Percentiles rank a stretch among this genome's conserved stretches.
phyloP scores from a whole-genome alignment of 2,888 invertebrate genomes.

The Sarcophaga rosellei region DNA sequence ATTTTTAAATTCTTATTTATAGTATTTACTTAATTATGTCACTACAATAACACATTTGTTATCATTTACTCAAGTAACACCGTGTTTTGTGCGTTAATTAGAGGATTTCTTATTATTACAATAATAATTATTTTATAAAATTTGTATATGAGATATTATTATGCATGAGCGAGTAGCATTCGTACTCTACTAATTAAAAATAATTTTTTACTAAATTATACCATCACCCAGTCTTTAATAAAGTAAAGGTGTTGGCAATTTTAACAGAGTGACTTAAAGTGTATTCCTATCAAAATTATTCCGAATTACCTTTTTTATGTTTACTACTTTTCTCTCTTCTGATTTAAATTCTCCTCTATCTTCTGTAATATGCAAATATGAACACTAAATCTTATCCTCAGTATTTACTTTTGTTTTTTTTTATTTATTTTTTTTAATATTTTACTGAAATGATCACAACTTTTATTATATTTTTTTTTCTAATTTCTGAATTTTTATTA shows the following conservation, averaged over 20 bases:
- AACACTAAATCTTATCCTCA: not conserved
- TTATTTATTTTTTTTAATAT: not conserved
- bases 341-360: too few species aligned
- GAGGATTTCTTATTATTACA: conserved; percentile 33
- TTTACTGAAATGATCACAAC: conserved; percentile 78
- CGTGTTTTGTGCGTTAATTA: conserved; percentile 61
- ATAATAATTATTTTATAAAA: not conserved
- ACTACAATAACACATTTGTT: conserved; percentile 22
- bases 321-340: too few species aligned
- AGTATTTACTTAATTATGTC: not conserved
- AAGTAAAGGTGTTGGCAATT: too few species aligned
- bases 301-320: too few species aligned
- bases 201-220: too few species aligned
- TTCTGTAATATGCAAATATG: too few species aligned
- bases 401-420: not conserved
- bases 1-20: conserved; percentile 2
- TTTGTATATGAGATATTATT: not conserved
- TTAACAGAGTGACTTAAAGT: too few species aligned
- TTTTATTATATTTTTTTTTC: conserved; percentile 72
- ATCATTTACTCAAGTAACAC: conserved; percentile 44
- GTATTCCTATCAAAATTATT: too few species aligned
- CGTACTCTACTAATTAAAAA: too few species aligned
- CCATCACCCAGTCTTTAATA: too few species aligned
- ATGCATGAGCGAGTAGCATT: not conserved
- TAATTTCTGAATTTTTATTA: conserved; percentile 6